phyloP scores from a whole-genome alignment of 2,113 vertebrate genomes.

The Mesembrinibis cayennensis region DNA sequence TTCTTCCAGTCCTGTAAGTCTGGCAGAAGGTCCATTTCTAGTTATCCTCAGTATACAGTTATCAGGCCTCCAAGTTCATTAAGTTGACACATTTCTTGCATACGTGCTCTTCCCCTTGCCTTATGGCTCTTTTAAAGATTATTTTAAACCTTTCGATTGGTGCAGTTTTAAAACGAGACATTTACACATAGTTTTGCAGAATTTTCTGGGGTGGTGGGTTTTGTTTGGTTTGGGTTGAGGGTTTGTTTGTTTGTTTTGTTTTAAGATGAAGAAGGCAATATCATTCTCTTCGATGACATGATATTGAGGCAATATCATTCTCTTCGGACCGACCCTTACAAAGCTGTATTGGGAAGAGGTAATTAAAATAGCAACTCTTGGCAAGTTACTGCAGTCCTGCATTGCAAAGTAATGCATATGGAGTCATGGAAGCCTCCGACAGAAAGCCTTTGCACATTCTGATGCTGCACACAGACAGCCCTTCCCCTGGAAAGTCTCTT shows the following conservation, averaged over 20 bases:
- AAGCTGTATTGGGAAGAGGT: not conserved
- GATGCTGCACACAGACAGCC: not conserved
- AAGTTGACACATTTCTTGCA: not conserved
- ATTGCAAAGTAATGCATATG: not conserved
- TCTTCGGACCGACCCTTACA: too few species aligned
- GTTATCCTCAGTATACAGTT: not conserved
- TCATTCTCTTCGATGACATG: too few species aligned
- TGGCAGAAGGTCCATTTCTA: not conserved
- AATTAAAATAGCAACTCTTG: not conserved
- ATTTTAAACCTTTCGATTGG: not conserved
- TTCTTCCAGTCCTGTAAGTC: not conserved
- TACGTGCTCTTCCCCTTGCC: not conserved
- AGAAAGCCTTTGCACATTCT: not conserved
- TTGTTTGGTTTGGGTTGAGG: not conserved
- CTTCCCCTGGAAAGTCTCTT: not conserved
- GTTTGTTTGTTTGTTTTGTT: not conserved
- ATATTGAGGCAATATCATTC: too few species aligned
- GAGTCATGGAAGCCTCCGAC: rapidly evolving
- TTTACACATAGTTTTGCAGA: not conserved
- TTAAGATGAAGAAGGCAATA: not conserved
- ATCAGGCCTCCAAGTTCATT: not conserved
- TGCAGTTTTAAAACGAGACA: not conserved
- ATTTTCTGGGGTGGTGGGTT: not conserved
- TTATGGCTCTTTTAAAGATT: not conserved
- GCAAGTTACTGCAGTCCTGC: not conserved